Evolutionary conservation across 37 sponge, comb jelly and placozoan genomes (phyloP), one percentile per base, ranked within the genome.

Genomic region (Axinella damicornis): DNA sequence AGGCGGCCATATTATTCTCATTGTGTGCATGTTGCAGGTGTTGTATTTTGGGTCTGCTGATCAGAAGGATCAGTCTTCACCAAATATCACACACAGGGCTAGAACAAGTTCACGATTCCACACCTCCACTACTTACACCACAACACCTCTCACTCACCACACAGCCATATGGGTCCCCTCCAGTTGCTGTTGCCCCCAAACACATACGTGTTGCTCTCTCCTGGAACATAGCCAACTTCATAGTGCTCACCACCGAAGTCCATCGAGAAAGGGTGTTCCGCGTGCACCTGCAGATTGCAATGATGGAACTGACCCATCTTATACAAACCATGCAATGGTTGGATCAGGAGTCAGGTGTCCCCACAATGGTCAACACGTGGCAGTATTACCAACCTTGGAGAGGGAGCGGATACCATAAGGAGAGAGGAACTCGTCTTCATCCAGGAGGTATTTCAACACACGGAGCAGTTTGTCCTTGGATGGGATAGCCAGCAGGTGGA

Each of bases 121-220:
- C n/a, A n/a, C n/a, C n/a, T n/a, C n/a, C n/a, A n/a, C n/a, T n/a
- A n/a, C 17, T 25, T 79, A 53, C 56, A n/a, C n/a, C n/a, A n/a
- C n/a, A n/a, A n/a, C n/a, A n/a, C n/a, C n/a, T n/a, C n/a, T n/a
- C n/a, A 81, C 90, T 81, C 30, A 95, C 95, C 89, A 79, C 90
- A 89, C 36, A 97, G 74, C 98, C 98, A 97, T 38, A 97, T 88
- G 1, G 98, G 98, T 25, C 98, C 98, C 24, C 98, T 78, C 98
- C 98, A 97, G 81, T 97, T 97, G 83, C 98, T 97, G 92, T 97
- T 97, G 25, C 98, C 98, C 31, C 98, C 98, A 86, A 97, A 97
- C 38, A 97, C 58, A 76, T 93, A 88, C 5, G 98, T 95, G 69
- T 97, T 95, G 89, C 95, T 96, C 84, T 97, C 98, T 5, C 92